These are phyloP conservation scores for Nymphalis c-album DNA, from an alignment of 2,888 invertebrate genomes.

Conservation along the genomic window DNA sequence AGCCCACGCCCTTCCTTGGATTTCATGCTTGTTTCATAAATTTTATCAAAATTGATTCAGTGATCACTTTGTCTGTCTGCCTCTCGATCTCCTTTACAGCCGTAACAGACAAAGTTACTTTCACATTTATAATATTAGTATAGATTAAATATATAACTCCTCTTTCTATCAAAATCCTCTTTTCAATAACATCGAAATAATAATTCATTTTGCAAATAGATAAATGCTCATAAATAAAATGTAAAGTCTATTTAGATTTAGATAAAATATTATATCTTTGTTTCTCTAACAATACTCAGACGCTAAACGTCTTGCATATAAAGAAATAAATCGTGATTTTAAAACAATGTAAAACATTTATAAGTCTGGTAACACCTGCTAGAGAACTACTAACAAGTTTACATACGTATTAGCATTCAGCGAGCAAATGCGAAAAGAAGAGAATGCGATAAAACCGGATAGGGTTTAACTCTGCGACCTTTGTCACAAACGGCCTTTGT, in stretches of 20 bases:
- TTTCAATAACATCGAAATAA: too few relatives aligned
- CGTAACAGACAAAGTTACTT: too few relatives aligned
- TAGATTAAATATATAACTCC: too few relatives aligned
- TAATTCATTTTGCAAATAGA: too few relatives aligned
- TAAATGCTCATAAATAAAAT: too few relatives aligned
- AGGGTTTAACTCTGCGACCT: conserved; percentile 24
- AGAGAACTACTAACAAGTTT: conserved; percentile 20
- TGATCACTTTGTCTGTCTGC: too few relatives aligned
- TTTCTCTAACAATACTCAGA: background rate
- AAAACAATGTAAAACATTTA: conserved; percentile 31
- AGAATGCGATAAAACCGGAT: conserved; percentile 22
- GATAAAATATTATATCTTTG: background rate
- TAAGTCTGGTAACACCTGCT: conserved; percentile 27
- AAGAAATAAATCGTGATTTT: conserved; percentile 23
- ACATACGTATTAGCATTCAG: conserved; percentile 36
- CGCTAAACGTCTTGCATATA: conserved; percentile 13
- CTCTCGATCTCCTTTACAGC: too few relatives aligned
- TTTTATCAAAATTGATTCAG: too few relatives aligned
- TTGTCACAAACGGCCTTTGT: conserved; percentile 6
- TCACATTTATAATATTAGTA: too few relatives aligned
- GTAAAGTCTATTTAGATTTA: background rate
- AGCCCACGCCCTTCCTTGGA: too few relatives aligned
- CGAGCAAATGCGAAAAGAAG: conserved; percentile 30
- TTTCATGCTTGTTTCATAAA: too few relatives aligned
- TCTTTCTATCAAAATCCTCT: too few relatives aligned